Evolutionary conservation across 2,113 vertebrate species (phyloP).

Genomic region (Peromyscus californicus): DNA sequence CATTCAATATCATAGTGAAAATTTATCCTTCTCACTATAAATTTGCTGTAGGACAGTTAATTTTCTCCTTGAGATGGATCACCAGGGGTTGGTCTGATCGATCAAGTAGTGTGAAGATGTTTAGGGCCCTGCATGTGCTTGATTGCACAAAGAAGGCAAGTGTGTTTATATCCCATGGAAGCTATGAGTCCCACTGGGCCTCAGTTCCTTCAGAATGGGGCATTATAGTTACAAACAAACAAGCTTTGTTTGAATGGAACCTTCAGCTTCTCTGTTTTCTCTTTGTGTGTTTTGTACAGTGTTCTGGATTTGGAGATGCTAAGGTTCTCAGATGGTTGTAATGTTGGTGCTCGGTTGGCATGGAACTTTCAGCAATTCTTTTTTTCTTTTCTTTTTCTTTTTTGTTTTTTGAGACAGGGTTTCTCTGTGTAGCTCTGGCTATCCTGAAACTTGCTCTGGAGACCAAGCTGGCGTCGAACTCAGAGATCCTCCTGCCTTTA

Average conservation of each 20-base stretch:
- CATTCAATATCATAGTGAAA: background rate
- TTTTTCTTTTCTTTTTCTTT: background rate
- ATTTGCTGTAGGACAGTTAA: background rate
- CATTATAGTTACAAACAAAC: background rate
- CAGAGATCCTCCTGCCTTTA: background rate
- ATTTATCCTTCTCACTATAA: background rate
- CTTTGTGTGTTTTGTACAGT: background rate
- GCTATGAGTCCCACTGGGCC: fast-evolving
- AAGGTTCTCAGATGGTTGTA: background rate
- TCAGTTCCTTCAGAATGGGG: background rate
- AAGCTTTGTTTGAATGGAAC: background rate
- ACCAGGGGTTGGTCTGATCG: background rate
- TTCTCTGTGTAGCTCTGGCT: background rate
- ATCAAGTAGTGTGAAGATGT: background rate
- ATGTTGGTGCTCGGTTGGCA: background rate
- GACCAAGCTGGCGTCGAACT: background rate
- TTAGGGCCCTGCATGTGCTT: background rate
- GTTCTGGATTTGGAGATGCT: background rate
- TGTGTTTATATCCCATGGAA: background rate
- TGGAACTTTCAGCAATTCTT: background rate
- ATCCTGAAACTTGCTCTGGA: background rate
- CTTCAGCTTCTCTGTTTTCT: background rate
- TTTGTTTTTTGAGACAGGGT: background rate
- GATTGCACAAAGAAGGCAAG: background rate
- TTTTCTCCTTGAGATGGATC: background rate